Conservation (phyloP, 2,797 vertebrate species). For the Mus spretus region DNA sequence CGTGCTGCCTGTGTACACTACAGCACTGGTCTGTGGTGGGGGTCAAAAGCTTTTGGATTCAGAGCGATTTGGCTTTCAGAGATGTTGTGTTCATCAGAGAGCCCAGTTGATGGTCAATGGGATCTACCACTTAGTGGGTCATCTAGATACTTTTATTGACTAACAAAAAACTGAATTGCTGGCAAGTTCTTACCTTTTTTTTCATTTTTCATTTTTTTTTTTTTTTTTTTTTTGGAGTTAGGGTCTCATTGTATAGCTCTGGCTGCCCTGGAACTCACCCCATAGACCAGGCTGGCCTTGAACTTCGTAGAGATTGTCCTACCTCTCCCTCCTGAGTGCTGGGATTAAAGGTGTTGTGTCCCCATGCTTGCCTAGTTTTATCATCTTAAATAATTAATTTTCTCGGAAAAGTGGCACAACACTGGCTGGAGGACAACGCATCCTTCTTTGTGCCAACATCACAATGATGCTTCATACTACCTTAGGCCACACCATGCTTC, state of each 20-base stretch:
- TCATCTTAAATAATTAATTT: background rate
- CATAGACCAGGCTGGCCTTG: background rate
- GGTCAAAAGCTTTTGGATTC: background rate
- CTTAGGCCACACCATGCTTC: constrained; percentile 68
- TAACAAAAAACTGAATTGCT: background rate
- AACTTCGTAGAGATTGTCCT: background rate
- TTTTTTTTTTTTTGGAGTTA: background rate
- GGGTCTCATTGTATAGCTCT: background rate
- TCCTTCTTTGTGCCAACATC: constrained; percentile 74
- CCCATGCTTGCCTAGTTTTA: background rate
- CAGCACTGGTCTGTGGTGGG: no score
- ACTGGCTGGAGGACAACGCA: constrained; percentile 70
- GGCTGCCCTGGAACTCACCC: background rate
- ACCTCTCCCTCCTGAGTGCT: background rate
- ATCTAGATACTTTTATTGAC: background rate
- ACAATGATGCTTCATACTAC: constrained; percentile 53
- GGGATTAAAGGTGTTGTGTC: background rate
- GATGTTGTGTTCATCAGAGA: accelerated
- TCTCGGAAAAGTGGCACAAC: background rate
- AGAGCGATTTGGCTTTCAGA: background rate
- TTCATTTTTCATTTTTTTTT: background rate
- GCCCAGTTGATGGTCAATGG: accelerated
- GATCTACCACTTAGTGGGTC: background rate
- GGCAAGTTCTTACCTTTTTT: background rate
- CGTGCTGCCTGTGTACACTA: background rate